A percentile compares a stretch with the other conserved stretches of the same genome.
Conservation (phyloP, 2,888 invertebrate species). For the Perdita meconis region DNA sequence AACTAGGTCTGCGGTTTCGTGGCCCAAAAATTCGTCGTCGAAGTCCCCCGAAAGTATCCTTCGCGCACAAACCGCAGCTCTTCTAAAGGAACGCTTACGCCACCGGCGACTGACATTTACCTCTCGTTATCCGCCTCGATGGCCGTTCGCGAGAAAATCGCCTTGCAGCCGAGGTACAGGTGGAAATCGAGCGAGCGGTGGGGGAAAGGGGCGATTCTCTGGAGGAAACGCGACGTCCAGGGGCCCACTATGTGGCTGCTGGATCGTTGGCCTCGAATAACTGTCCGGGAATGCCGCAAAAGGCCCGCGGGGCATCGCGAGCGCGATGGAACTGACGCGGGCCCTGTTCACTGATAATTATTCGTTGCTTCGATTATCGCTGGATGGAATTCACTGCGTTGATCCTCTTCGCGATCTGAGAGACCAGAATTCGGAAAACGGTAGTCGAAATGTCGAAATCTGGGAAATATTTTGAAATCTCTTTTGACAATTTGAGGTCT, state of each 20-base stretch:
- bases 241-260: slow-evolving; percentile 55
- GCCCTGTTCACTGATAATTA: slow-evolving; percentile 58
- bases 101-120: slow-evolving; percentile 61
- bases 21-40: slow-evolving; percentile 26
- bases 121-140: slow-evolving; percentile 69
- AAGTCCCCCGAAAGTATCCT: slow-evolving; percentile 17
- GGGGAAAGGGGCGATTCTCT: slow-evolving; percentile 15
- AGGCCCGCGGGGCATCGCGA: slow-evolving; percentile 69
- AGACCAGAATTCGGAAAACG: too few species aligned
- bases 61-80: slow-evolving; percentile 52
- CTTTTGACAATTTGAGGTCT: too few species aligned
- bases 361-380: slow-evolving; percentile 47
- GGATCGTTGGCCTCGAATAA: slow-evolving; percentile 79
- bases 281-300: slow-evolving; percentile 74
- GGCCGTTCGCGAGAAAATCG: slow-evolving; percentile 33
- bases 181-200: slow-evolving; percentile 13
- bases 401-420: too few species aligned
- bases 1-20: slow-evolving; percentile 21
- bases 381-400: too few species aligned
- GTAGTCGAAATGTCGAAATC: too few species aligned
- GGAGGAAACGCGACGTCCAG: slow-evolving; percentile 58
- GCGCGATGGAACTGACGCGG: slow-evolving; percentile 59
- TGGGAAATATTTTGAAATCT: too few species aligned
- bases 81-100: slow-evolving; percentile 69
- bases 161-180: background rate